Evolutionary conservation across 2,888 invertebrate genomes (phyloP).

Genomic region (Xylocampa areola): DNA sequence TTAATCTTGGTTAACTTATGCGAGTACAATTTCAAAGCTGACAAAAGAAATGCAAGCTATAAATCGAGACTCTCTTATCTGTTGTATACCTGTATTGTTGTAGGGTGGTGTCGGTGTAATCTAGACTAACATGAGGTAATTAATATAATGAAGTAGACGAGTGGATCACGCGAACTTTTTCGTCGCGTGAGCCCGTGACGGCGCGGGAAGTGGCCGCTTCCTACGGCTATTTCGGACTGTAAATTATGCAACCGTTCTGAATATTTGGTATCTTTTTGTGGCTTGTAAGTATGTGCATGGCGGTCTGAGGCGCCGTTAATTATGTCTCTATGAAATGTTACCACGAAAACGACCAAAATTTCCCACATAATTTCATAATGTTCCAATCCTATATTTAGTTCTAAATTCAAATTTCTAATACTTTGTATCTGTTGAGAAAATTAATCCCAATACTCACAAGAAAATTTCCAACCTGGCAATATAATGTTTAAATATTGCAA

Average conservation of each 20-base stretch:
- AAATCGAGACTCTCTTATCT: conserved; percentile 86
- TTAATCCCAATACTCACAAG: not conserved
- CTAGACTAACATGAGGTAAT: conserved; percentile 85
- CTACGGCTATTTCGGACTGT: conserved; percentile 74
- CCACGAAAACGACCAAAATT: conserved; percentile 4
- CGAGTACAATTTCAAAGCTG: conserved; percentile 90
- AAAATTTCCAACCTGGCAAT: not conserved
- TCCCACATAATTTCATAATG: not conserved
- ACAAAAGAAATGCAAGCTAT: conserved; percentile 90
- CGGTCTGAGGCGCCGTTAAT: conserved; percentile 37
- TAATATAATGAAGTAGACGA: conserved; percentile 86
- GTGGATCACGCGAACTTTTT: conserved; percentile 81
- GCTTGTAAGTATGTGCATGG: conserved; percentile 35
- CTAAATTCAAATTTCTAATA: not conserved
- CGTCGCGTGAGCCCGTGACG: conserved; percentile 75
- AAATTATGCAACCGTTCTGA: conserved; percentile 70
- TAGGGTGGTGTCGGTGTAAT: conserved; percentile 79
- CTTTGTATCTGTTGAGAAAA: not conserved
- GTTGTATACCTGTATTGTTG: conserved; percentile 86
- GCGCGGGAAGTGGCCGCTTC: conserved; percentile 66
- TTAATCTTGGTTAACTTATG: conserved; percentile 90
- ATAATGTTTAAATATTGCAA: conserved; percentile 42
- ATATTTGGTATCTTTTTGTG: conserved; percentile 68
- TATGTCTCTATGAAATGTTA: conserved; percentile 38
- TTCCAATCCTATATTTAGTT: not conserved